These are phyloP conservation scores for Porites divaricata DNA, from an alignment of 92 coral and sea anemone genomes.

Conservation along the genomic window DNA sequence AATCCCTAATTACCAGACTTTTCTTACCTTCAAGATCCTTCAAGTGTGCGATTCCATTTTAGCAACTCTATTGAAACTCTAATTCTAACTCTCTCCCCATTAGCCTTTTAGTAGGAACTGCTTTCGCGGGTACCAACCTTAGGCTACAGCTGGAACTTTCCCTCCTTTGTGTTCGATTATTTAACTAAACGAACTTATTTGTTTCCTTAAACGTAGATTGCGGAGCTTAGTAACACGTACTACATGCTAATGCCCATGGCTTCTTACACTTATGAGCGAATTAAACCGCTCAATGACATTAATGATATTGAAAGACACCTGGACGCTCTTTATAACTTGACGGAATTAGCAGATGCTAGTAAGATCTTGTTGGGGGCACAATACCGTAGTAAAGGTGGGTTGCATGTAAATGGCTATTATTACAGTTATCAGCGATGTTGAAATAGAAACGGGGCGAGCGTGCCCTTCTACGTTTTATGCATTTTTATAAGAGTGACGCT, in stretches of 20 bases:
- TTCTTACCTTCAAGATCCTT: too few species aligned
- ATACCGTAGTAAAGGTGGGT: slow-evolving; percentile 76
- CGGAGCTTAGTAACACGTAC: slow-evolving; percentile 81
- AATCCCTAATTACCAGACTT: too few species aligned
- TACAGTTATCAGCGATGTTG: too few species aligned
- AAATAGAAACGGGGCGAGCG: too few species aligned
- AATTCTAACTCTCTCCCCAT: too few species aligned
- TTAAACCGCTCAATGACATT: slow-evolving; percentile 68
- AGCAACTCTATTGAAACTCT: too few species aligned
- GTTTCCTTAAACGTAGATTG: slow-evolving; percentile 42
- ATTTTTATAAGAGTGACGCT: too few species aligned
- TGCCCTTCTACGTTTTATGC: too few species aligned
- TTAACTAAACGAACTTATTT: not conserved
- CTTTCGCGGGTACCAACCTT: not conserved
- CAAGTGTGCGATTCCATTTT: too few species aligned
- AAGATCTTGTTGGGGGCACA: slow-evolving; percentile 81
- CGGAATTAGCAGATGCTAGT: slow-evolving; percentile 82
- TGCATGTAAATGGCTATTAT: not conserved
- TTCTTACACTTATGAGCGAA: slow-evolving; percentile 70
- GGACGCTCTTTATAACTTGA: slow-evolving; percentile 60
- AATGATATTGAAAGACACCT: slow-evolving; percentile 43
- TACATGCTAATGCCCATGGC: slow-evolving; percentile 84
- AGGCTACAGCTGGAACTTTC: not conserved
- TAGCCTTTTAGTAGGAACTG: too few species aligned
- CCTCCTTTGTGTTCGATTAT: not conserved